Evolutionary conservation across 1,140 invertebrate species (phyloP).

Genomic region (Drosophila miranda): DNA sequence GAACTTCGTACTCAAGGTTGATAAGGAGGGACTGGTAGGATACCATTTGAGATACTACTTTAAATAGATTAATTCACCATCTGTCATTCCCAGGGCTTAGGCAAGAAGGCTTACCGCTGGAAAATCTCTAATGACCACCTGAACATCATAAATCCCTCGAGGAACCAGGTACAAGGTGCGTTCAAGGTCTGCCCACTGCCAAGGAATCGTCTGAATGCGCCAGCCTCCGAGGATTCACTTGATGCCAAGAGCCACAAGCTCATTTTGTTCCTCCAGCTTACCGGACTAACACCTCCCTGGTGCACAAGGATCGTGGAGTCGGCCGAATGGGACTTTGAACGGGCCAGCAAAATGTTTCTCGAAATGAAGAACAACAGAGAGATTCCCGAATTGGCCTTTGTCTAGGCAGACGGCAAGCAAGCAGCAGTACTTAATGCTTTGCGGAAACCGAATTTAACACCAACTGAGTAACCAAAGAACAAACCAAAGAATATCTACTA

Average conservation of each 20-base stretch:
- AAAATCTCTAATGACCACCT: conserved; percentile 67
- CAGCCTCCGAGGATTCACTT: conserved; percentile 29
- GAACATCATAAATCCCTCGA: conserved; percentile 55
- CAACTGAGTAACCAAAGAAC: neutral
- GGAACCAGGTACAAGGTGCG: conserved; percentile 37
- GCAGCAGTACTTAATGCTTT: neutral
- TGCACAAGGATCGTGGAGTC: conserved; percentile 67
- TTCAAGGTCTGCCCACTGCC: conserved; percentile 50
- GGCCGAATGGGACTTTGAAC: conserved; percentile 62
- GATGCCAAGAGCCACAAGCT: conserved; percentile 60
- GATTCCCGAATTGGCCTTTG: conserved; percentile 47
- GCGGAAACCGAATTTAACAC: too few species aligned
- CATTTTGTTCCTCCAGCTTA: conserved; percentile 62
- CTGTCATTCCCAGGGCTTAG: conserved; percentile 35
- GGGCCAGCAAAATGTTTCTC: conserved; percentile 48
- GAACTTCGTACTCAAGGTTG: conserved; percentile 58
- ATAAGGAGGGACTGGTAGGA: conserved; percentile 25
- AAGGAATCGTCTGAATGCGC: conserved; percentile 1
- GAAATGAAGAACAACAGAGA: conserved; percentile 21
- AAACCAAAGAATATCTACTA: neutral
- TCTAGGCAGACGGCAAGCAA: conserved; percentile 7
- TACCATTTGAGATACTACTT: neutral
- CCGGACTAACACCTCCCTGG: conserved; percentile 63
- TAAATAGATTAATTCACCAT: neutral
- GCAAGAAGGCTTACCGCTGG: conserved; percentile 32